A percentile compares a stretch with the other conserved stretches of the same genome.
Conservation (phyloP, 2,888 invertebrate species). For the Drosophila nigricruria region DNA sequence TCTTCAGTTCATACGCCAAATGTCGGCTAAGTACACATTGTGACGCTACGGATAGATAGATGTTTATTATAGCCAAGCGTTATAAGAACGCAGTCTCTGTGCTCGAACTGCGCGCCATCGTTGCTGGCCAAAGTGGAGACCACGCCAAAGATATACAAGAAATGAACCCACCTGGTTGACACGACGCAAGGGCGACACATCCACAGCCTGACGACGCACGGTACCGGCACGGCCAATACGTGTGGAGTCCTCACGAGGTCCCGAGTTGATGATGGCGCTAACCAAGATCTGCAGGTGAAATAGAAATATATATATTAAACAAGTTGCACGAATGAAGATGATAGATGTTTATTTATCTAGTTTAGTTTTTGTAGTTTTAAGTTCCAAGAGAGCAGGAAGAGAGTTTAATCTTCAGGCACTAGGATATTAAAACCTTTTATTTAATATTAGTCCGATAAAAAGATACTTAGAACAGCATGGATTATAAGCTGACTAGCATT, state of each 20-base stretch:
- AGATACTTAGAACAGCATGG: slow-evolving; percentile 25
- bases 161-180: slow-evolving; percentile 92
- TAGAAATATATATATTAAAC: not conserved
- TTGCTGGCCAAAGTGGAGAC: slow-evolving; percentile 35
- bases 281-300: slow-evolving; percentile 90
- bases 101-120: slow-evolving; percentile 64
- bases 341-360: slow-evolving; percentile 1
- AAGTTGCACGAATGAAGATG: too few relatives aligned
- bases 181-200: slow-evolving; percentile 98
- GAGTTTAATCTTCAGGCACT: slow-evolving; percentile 52
- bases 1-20: slow-evolving; percentile 80
- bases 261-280: slow-evolving; percentile 99
- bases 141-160: not conserved
- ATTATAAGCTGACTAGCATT: slow-evolving; percentile 31
- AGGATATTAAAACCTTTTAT: slow-evolving; percentile 56
- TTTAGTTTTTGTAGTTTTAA: slow-evolving; percentile 46
- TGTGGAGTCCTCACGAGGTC: slow-evolving; percentile 99
- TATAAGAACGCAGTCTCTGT: slow-evolving; percentile 67
- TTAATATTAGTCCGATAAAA: slow-evolving; percentile 47
- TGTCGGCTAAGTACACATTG: slow-evolving; percentile 61
- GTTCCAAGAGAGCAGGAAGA: slow-evolving; percentile 64
- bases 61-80: slow-evolving; percentile 59
- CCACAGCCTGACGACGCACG: slow-evolving; percentile 99
- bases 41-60: slow-evolving; percentile 82
- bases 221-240: slow-evolving; percentile 99